phyloP scores from a whole-genome alignment of 2,797 vertebrate genomes.

The Discoglossus pictus region DNA sequence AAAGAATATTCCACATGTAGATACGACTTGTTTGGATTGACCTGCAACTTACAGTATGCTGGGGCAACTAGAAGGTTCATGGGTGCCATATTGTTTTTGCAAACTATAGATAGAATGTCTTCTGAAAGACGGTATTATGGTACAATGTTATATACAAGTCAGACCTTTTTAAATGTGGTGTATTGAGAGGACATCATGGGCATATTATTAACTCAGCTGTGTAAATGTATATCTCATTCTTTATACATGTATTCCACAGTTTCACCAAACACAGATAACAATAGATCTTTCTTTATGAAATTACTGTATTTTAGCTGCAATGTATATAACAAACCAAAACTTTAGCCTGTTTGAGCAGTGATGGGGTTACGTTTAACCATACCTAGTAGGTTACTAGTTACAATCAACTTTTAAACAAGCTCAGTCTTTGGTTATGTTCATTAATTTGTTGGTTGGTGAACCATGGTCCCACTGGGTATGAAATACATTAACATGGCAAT shows the following conservation, averaged over 20 bases:
- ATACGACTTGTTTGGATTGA: too few relatives aligned
- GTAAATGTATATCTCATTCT: constrained; percentile 1
- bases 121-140: too few relatives aligned
- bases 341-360: not conserved
- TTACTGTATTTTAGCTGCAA: not conserved
- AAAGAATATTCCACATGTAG: too few relatives aligned
- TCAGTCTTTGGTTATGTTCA: constrained; percentile 30
- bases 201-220: constrained; percentile 21
- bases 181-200: constrained; percentile 15
- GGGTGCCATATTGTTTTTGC: too few relatives aligned
- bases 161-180: constrained; percentile 4
- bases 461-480: not conserved
- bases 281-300: constrained; percentile 1
- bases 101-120: not conserved
- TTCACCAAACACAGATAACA: constrained; percentile 4
- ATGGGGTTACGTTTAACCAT: not conserved
- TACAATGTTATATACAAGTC: constrained; percentile 8
- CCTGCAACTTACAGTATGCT: too few relatives aligned
- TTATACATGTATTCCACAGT: constrained; percentile 21
- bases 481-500: constrained; percentile 18
- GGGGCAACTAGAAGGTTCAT: too few relatives aligned
- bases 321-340: not conserved
- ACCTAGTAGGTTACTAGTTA: not conserved
- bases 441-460: constrained; percentile 2
- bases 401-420: constrained; percentile 6